Base-by-base conservation (phyloP, 2,113 vertebrate genomes). In the Myrmophylax atrothorax region DNA sequence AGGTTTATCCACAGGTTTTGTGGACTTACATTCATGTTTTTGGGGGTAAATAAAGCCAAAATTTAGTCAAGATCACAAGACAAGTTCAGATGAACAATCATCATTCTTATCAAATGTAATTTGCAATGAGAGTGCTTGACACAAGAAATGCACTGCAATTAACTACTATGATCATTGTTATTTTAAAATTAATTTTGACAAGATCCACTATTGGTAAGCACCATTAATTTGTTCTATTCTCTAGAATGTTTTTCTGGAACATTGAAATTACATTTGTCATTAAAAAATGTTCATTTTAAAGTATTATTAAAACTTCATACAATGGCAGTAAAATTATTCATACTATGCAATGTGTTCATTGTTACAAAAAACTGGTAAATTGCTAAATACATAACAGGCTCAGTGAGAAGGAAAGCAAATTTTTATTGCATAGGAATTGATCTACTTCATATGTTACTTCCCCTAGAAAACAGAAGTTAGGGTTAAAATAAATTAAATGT, bases 231-330 rank as follows among this genome's bases (percentile, higher is more conserved):
- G 52, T 90, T 94, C 87, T 72, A 6, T 80, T 91, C 75, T 87
- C 46, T 63, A 84, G 82, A 18, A 29, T 88, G 74, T 10, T 93
- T 91, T 95, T 94, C 91, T 78, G 58, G 89, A 85, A 93, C 53
- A 35, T 26, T 58, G 79, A 88, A 93, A 95, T 84, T 53, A 88
- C 46, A 84, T 33, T 67, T 72, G 79, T 67, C 72, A 90, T 69
- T 22, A 85, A 91, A 89, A 95, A 84, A 82, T 40, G 44, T 59
- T 95, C 52, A 23, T 60, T 94, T 94, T 28, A 78, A 95, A 94
- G 82, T 84, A 90, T 72, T 94, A 77, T 81, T 95, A 96, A 97
- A 97, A 89, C 87, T 86, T 93, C 80, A 95, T 64, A 77, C 22
- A 90, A 90, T 40, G 37, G 75, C 84, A 94, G 49, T 53, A 94